Evolutionary conservation across 2,888 invertebrate species (phyloP), one percentile per base, ranked within the genome.

Genomic region (Caenorhabditis sinica): DNA sequence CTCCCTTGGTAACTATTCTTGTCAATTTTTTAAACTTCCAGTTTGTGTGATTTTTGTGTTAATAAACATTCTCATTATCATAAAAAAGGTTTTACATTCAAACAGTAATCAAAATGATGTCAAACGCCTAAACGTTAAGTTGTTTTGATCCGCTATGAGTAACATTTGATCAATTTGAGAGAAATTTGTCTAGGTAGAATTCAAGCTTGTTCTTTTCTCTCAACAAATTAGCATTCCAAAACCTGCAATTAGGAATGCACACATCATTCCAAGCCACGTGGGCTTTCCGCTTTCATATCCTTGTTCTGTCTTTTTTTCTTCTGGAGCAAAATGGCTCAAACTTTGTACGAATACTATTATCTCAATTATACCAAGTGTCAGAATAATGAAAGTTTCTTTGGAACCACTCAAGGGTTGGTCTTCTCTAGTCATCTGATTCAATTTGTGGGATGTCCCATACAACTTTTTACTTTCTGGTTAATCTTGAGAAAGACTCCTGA

Each of bases 351-450:
- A 25, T 63, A 63, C 23, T 43, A 25, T 8, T 1, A 25, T 8
- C 40, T 13, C 5, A 25, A 63, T 17, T 65, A 65, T 28, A 25
- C 63, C 11, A 25, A 1, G 43, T 65, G 63, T 65, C 43, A 25
- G 25, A 13, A 40, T 15, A 23, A 45, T n/a, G 0, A 20, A 17
- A 43, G 20, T 65, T 25, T 65, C 23, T 28, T 65, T 15, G 43
- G 40, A 25, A 40, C 43, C 8, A 40, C 23, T 13, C 43, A 65
- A 17, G 63, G 43, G 4, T 45, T 65, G 6, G 45, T 28, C 3
- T 65, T 43, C 23, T 17, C 63, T 1, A 65, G 63, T 45, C 63
- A 65, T 65, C 43, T 25, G 15, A 28, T 65, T 45, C 63, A 65
- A 45, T 3, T 25, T 1, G 13, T 65, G 11, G 63, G 25, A 17